Evolutionary conservation across 2,888 invertebrate species (phyloP).

Genomic region (Acrobasis consociella): DNA sequence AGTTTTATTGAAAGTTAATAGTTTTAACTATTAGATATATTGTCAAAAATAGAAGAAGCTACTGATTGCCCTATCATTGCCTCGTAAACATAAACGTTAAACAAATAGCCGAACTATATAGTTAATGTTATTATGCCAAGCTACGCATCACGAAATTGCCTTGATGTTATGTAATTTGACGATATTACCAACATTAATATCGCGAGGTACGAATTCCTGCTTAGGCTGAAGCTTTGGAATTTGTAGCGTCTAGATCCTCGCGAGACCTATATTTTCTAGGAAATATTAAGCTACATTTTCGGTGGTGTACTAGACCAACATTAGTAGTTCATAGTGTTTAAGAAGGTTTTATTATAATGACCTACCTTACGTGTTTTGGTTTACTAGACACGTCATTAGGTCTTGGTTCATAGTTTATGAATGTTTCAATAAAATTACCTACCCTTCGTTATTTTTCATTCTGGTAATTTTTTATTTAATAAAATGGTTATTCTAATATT

Average conservation of each 20-base stretch:
- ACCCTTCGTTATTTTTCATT: no score
- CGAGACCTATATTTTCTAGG: slow-evolving; percentile 2
- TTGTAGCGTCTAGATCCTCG: slow-evolving; percentile 2
- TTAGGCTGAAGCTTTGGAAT: slow-evolving; percentile 5
- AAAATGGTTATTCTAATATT: no score
- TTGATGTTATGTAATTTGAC: slow-evolving; percentile 6
- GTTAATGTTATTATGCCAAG: slow-evolving; percentile 3
- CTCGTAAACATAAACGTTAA: neutral
- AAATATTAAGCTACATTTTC: neutral
- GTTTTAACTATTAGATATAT: neutral
- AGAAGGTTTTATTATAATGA: no score
- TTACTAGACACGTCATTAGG: no score
- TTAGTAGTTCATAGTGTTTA: no score
- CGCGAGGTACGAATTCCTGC: slow-evolving; percentile 16
- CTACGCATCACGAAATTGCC: neutral
- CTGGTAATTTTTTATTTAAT: no score
- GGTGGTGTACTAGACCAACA: neutral
- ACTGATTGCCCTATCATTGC: neutral
- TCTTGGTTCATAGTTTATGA: no score
- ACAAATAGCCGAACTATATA: slow-evolving; percentile 4
- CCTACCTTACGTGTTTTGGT: no score
- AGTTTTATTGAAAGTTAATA: neutral
- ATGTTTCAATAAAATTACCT: no score
- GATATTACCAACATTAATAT: slow-evolving; percentile 12
- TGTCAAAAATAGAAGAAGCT: neutral